Evolutionary conservation across 2,797 vertebrate genomes (phyloP).

Genomic region (Cebuella pygmaea): DNA sequence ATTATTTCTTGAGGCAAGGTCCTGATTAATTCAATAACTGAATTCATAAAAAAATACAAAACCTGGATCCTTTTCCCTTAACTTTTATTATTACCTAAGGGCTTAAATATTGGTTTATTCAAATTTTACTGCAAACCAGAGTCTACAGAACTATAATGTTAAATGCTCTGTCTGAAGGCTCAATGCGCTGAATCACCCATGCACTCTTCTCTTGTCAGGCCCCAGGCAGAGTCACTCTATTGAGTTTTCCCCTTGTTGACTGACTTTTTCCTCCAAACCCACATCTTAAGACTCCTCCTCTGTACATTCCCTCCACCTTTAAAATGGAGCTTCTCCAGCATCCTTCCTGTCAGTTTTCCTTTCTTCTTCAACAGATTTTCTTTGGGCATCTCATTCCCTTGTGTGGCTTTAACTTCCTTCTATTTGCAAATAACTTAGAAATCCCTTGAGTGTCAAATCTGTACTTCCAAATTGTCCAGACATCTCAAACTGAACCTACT

Average conservation of each 20-base stretch:
- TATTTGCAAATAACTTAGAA: neutral
- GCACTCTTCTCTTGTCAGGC: no score
- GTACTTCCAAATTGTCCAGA: neutral
- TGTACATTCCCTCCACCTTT: neutral
- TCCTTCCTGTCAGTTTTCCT: neutral
- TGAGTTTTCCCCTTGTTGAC: neutral
- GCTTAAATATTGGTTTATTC: neutral
- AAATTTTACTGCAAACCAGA: neutral
- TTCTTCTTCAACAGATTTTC: neutral
- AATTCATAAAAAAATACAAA: constrained; percentile 42
- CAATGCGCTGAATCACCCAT: neutral
- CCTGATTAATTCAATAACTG: neutral
- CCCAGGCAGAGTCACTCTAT: neutral
- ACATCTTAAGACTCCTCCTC: neutral
- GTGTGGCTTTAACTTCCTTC: neutral
- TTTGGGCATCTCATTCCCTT: neutral
- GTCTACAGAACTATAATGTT: neutral
- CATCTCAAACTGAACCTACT: neutral
- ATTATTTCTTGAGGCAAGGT: constrained; percentile 1
- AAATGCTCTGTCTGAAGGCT: neutral
- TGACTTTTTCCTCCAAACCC: neutral
- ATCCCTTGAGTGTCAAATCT: neutral
- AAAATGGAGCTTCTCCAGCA: neutral
- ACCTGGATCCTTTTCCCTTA: neutral
- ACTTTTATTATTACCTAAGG: neutral